Conservation (phyloP, 2,888 invertebrate genomes). For the Meganola albula region DNA sequence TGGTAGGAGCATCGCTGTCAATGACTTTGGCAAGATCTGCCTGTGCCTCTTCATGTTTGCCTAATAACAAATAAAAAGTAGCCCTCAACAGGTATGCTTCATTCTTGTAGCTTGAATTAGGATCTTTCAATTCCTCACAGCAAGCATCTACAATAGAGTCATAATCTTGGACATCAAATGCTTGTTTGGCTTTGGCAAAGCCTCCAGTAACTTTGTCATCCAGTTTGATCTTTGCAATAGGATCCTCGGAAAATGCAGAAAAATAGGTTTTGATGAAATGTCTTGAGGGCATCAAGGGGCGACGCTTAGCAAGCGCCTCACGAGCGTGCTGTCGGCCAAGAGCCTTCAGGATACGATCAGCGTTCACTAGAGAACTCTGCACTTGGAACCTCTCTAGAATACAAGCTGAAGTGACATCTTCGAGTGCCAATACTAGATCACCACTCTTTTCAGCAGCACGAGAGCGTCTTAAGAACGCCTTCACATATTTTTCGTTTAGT, state of each 20-base stretch:
- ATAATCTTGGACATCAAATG: constrained; percentile 83
- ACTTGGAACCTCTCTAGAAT: constrained; percentile 93
- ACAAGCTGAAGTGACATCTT: constrained; percentile 95
- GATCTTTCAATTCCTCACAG: constrained; percentile 83
- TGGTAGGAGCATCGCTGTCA: constrained; percentile 78
- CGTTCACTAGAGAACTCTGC: constrained; percentile 86
- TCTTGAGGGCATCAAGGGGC: constrained; percentile 88
- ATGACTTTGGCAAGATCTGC: constrained; percentile 85
- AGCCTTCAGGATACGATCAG: constrained; percentile 92
- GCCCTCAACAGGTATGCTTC: constrained; percentile 89
- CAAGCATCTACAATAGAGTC: constrained; percentile 88
- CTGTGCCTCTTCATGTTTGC: constrained; percentile 84
- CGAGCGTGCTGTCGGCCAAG: constrained; percentile 85
- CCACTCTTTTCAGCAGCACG: constrained; percentile 89
- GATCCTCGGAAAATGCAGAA: constrained; percentile 91
- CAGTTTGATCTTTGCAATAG: constrained; percentile 79
- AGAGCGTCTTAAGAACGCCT: constrained; percentile 91
- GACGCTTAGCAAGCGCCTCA: constrained; percentile 82
- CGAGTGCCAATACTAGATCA: constrained; percentile 87
- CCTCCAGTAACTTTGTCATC: constrained; percentile 72
- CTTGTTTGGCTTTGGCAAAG: constrained; percentile 83
- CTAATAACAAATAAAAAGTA: constrained; percentile 88
- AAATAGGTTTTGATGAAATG: constrained; percentile 93
- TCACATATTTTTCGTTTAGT: constrained; percentile 90
- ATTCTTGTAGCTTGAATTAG: constrained; percentile 79